Percentiles rank a stretch among this genome's conserved stretches.
Evolutionary conservation across 2,113 vertebrate species (phyloP).

Genomic region (Rhegmatorhina hoffmannsi): DNA sequence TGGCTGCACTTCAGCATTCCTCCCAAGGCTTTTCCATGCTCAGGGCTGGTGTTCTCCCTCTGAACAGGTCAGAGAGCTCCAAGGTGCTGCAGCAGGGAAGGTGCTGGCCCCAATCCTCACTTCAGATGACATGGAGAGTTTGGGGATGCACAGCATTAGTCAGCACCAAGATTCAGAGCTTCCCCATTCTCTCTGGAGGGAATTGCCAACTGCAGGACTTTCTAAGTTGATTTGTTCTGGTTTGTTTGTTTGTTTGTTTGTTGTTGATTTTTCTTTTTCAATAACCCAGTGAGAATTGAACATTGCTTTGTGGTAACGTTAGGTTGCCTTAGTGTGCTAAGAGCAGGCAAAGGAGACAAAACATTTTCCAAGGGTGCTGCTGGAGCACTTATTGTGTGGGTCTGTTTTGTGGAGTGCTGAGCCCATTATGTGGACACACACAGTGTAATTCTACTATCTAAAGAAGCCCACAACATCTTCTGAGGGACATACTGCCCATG

Average conservation of each 20-base stretch:
- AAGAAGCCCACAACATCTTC: not conserved
- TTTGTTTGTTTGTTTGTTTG: no score
- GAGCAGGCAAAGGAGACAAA: not conserved
- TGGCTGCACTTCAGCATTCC: not conserved
- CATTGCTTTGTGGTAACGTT: not conserved
- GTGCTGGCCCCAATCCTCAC: not conserved
- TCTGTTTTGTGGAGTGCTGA: not conserved
- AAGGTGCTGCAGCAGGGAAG: not conserved
- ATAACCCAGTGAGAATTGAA: not conserved
- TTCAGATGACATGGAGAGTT: rapidly evolving
- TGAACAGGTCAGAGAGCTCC: not conserved
- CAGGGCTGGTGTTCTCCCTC: not conserved
- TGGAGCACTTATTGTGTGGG: not conserved
- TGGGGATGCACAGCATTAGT: not conserved
- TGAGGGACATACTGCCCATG: not conserved
- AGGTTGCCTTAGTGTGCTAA: rapidly evolving
- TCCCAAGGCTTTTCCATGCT: not conserved
- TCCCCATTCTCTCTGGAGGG: not conserved
- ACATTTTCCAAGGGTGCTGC: not conserved
- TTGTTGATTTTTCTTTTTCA: not conserved
- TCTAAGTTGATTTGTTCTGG: not conserved
- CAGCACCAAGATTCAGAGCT: not conserved
- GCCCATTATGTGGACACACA: rapidly evolving
- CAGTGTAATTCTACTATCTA: not conserved
- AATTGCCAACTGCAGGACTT: not conserved